A percentile compares a stretch with the other conserved stretches of the same genome.
Conservation (phyloP, 2,888 invertebrate species). For the Leptinotarsa tumamoca region DNA sequence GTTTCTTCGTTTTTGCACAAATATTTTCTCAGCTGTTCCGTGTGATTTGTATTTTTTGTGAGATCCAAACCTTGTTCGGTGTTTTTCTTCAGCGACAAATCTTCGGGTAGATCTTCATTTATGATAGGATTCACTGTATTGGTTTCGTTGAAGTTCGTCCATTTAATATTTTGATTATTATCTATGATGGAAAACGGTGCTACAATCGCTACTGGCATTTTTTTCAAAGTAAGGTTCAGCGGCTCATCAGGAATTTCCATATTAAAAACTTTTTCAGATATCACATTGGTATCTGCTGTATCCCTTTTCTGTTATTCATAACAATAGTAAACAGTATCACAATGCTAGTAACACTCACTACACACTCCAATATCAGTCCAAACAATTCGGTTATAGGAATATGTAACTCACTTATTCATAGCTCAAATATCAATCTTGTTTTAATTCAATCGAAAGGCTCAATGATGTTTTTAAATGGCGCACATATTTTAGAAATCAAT, state of each 20-base stretch:
- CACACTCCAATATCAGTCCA: background rate
- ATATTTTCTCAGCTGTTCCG: constrained; percentile 60
- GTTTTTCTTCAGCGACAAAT: constrained; percentile 60
- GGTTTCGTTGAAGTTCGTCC: constrained; percentile 50
- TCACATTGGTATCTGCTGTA: background rate
- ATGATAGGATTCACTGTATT: constrained; percentile 47
- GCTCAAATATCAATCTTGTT: background rate
- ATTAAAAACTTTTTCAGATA: background rate
- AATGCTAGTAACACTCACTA: constrained; percentile 1
- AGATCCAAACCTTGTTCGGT: constrained; percentile 52
- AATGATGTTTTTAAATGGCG: background rate
- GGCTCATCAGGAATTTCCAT: constrained; percentile 67
- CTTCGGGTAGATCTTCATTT: constrained; percentile 65
- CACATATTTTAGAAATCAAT: constrained; percentile 9
- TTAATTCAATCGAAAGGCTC: background rate
- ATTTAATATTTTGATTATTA: constrained; percentile 50
- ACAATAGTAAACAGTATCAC: background rate
- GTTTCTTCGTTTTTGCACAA: constrained; percentile 60
- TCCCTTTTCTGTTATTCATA: background rate
- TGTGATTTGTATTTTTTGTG: constrained; percentile 54
- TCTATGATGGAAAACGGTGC: constrained; percentile 64
- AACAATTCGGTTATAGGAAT: background rate
- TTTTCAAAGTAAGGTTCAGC: constrained; percentile 68
- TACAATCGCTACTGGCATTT: constrained; percentile 70
- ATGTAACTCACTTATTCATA: background rate